Percentiles rank a stretch among this genome's conserved stretches.
Evolutionary conservation across 2,113 vertebrate species (phyloP).

Genomic region (Hypocryptadius cinnamomeus): DNA sequence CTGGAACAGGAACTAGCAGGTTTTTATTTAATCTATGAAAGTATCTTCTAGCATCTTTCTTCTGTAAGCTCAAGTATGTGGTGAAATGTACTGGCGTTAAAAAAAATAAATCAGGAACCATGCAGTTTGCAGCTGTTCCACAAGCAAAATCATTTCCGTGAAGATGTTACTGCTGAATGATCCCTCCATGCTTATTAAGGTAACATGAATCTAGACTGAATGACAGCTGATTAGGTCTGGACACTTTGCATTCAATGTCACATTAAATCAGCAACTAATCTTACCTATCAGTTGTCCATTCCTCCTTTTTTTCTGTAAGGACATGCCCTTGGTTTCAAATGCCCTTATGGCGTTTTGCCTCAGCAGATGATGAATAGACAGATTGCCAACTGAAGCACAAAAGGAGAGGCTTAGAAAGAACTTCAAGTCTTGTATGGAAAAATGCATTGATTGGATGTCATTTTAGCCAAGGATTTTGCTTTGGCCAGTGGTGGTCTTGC

Average conservation of each 20-base stretch:
- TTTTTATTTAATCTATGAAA: neutral
- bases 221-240: neutral
- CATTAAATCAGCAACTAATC: neutral
- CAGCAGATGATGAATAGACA: neutral
- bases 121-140: neutral
- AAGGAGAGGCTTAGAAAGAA: neutral
- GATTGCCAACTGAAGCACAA: neutral
- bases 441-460: neutral
- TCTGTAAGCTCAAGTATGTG: neutral
- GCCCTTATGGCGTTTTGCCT: neutral
- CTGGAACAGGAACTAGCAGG: fast-evolving
- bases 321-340: neutral
- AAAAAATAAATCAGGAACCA: neutral
- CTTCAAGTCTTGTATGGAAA: neutral
- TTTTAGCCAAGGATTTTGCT: neutral
- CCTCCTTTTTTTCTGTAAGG: neutral
- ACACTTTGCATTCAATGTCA: neutral
- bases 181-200: neutral
- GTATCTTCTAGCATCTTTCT: neutral
- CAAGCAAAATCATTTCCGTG: neutral
- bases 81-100: neutral
- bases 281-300: neutral
- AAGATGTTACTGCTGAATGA: neutral
- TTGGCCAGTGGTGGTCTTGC: neutral
- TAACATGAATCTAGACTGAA: neutral